Conservation (phyloP, 2,888 invertebrate species). For the Lepidochitona cinerea region DNA sequence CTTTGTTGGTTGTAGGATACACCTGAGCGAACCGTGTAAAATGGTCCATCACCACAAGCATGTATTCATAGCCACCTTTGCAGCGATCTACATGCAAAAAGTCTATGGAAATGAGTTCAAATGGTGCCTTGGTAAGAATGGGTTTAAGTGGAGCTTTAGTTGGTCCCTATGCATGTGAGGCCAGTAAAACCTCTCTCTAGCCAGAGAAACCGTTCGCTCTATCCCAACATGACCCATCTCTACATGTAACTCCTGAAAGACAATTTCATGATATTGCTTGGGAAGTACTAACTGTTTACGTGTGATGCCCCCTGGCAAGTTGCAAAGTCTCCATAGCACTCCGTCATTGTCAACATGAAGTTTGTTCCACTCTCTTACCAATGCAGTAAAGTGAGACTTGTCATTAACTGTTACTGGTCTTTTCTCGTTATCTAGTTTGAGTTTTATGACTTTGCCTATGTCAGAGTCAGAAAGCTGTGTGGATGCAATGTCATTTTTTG, state of each 20-base stretch:
- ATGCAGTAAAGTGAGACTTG: no score
- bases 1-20: conserved; percentile 10
- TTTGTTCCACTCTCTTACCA: no score
- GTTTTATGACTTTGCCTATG: no score
- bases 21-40: conserved; percentile 14
- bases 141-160: conserved; percentile 6
- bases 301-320: not conserved
- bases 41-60: conserved; percentile 14
- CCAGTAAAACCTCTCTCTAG: not conserved
- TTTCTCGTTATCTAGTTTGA: no score
- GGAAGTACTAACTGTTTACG: not conserved
- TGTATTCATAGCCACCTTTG: conserved; percentile 15
- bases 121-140: conserved; percentile 7
- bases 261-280: not conserved
- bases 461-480: no score
- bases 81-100: conserved; percentile 10
- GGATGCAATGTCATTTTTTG: no score
- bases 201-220: not conserved
- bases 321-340: no score
- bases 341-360: no score
- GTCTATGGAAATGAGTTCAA: conserved; percentile 14
- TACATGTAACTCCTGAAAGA: not conserved
- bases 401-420: no score
- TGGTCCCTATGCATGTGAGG: not conserved
- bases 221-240: conserved; percentile 3